Evolutionary conservation across 2,888 invertebrate genomes (phyloP).

Genomic region (Lasioglossum lativentre): DNA sequence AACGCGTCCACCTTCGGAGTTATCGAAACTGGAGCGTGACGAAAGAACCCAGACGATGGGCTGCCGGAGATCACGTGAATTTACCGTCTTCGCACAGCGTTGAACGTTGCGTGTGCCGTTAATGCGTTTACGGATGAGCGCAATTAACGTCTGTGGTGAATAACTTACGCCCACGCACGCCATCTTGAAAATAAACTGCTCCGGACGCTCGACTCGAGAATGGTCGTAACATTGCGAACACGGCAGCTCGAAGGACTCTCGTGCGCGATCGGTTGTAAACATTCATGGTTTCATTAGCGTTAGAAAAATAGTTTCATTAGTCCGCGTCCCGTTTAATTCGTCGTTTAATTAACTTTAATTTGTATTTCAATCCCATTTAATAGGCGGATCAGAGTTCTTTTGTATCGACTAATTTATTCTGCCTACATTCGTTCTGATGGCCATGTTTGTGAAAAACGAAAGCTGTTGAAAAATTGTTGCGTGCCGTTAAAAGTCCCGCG

Average conservation of each 20-base stretch:
- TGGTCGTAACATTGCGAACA: background rate
- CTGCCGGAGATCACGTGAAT: background rate
- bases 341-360: no score
- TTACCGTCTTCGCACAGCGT: background rate
- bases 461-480: background rate
- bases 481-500: conserved; percentile 18
- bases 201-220: background rate
- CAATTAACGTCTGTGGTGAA: conserved; percentile 41
- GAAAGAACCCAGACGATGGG: conserved; percentile 15
- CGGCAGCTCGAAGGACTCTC: background rate
- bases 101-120: conserved; percentile 7
- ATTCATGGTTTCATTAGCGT: background rate
- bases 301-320: background rate
- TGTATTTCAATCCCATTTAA: no score
- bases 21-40: conserved; percentile 45
- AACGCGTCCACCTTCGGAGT: conserved; percentile 37
- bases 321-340: background rate
- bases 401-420: no score
- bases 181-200: conserved; percentile 21
- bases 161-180: conserved; percentile 42
- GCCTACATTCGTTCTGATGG: no score
- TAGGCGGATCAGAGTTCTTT: no score
- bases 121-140: conserved; percentile 28
- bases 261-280: background rate
- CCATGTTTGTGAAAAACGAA: background rate